Conservation (phyloP, 1,140 invertebrate species). For the Drosophila pectinifera region DNA sequence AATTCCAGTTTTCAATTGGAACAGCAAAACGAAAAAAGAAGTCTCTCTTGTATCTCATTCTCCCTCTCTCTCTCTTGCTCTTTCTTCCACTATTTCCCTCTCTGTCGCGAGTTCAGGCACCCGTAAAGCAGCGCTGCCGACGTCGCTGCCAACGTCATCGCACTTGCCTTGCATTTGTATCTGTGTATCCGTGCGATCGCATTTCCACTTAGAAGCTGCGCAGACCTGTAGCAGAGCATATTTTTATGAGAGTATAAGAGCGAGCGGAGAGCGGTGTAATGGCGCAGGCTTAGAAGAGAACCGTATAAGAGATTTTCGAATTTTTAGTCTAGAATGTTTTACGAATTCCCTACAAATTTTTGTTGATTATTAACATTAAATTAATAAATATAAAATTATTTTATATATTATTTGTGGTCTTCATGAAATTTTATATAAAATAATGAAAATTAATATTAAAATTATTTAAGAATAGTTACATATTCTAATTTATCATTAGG, state of each 20-base stretch:
- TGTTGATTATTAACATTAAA: too few species aligned
- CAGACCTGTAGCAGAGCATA: conserved; percentile 3
- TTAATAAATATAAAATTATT: too few species aligned
- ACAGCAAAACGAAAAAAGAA: conserved; percentile 47
- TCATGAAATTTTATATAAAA: too few species aligned
- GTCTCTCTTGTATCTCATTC: conserved; percentile 7
- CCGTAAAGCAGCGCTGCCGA: conserved; percentile 64
- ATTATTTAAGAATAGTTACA: too few species aligned
- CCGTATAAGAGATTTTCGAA: background rate
- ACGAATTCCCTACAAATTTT: background rate
- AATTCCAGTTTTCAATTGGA: conserved; percentile 83
- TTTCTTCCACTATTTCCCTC: background rate
- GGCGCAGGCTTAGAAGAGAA: conserved; percentile 31
- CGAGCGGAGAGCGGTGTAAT: conserved; percentile 8
- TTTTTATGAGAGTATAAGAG: conserved; percentile 38
- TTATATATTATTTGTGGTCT: too few species aligned
- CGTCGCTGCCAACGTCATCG: conserved; percentile 33
- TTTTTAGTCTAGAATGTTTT: background rate
- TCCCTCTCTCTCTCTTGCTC: conserved; percentile 12
- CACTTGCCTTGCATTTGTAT: conserved; percentile 47
- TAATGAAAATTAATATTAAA: too few species aligned
- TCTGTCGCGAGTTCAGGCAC: conserved; percentile 57
- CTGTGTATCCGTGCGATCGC: conserved; percentile 40
- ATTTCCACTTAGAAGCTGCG: conserved; percentile 50
- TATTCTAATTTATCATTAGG: too few species aligned